Evolutionary conservation across 1,140 invertebrate genomes (phyloP), one percentile per base, ranked within the genome.

Genomic region (Dendroctonus valens): DNA sequence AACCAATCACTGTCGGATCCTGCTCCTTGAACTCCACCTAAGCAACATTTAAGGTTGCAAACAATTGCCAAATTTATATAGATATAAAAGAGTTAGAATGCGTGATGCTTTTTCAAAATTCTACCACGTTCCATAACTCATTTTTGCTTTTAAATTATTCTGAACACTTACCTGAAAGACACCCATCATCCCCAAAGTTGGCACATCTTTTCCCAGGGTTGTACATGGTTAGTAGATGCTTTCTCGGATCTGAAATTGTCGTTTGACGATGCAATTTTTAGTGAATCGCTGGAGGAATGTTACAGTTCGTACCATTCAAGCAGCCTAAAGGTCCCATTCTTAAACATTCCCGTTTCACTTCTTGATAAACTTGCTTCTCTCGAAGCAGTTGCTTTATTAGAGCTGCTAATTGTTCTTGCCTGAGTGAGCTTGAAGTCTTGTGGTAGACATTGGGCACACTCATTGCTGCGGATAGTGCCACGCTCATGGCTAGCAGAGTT

Each of bases 181-280:
- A 66, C 9, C 52, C 50, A 46, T 69, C 68, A 64, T 67, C 68
- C 8, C 15, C 40, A 6, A 67, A 51, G 41, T 66, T 69, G 50
- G 54, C 59, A 59, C 65, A 50, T 48, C 70, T 42, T 42, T 70
- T 71, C 41, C 61, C 66, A 11, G 65, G 59, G 50, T 14, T 64
- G 8, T 14, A 48, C 6, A 41, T 50, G 2, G 54, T 57, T 5
- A 50, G 11, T 39, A 64, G 41, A 52, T 52, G 11, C 7, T 12
- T 9, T 37, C 50, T 52, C 0, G 26, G 9, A 52, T 52, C 50
- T 52, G 4, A 11, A 46, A 46, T 26, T 26, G 26, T 26, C 26
- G 26, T 26, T 26, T 26, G 26, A 26, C 26, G 1, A 26, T 26
- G 3, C 26, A 26, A 26, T 26, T 26, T 26, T 26, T 26, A 26